Evolutionary conservation across 2,113 vertebrate species (phyloP), one percentile per base, ranked within the genome.

Genomic region (Pterocles orientalis): DNA sequence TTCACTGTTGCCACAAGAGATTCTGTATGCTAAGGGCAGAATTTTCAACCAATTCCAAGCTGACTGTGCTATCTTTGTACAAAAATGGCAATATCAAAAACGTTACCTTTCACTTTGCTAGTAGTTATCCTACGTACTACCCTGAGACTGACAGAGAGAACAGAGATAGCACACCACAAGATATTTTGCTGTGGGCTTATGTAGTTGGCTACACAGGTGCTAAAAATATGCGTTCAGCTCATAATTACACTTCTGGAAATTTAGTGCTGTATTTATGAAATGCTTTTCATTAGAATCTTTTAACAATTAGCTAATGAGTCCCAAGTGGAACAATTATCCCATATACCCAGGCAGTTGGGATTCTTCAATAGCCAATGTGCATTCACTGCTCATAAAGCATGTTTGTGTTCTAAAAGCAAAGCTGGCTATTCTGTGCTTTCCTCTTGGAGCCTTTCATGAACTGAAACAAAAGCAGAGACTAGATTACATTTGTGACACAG

Each of bases 271-370:
- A 72, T 94, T 97, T 97, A 94, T 93, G 91, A 96, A 94, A 94
- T 62, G 70, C 80, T 93, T 95, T 92, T 82, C 83, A 61, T 96
- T 82, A 91, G 76, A 82, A 88, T 92, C 65, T 91, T 94, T 92
- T 93, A 96, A 95, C 76, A 96, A 96, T 95, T 96, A 92, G 95
- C 77, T 96, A 96, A 96, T 93, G 92, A 96, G 95, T 95, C 96
- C 90, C 96, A 91, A 86, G 94, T 95, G 96, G 82, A 95, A 94
- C 73, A 94, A 96, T 96, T 96, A 96, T 88, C 83, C 57, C 54
- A 43, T 66, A 70, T 34, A 83, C 68, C 15, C 65, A 60, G 77
- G 28, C 95, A 93, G 79, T 64, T 41, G 34, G 82, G 88, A 93
- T 92, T 88, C 86, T 82, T 96, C 86, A 94, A 70, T 64, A 88